Conservation (phyloP, 2,888 invertebrate genomes). For the Choristoneura rosaceana region DNA sequence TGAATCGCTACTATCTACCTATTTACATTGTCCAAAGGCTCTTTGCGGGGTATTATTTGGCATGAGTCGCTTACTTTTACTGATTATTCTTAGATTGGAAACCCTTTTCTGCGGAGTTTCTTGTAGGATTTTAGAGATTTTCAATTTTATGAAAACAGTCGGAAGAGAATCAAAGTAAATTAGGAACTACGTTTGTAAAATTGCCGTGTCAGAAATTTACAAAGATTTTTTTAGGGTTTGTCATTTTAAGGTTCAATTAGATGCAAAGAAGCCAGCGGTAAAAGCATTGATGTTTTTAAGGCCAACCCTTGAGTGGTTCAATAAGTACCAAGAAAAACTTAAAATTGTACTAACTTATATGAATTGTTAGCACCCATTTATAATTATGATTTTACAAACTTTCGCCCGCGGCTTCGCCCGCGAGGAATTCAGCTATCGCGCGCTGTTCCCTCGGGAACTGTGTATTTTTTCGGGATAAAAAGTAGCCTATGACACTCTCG, state of each 20-base stretch:
- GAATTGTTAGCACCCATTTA: no score
- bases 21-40: conserved; percentile 42
- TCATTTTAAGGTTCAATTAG: conserved; percentile 28
- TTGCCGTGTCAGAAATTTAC: background rate
- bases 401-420: no score
- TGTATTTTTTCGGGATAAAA: no score
- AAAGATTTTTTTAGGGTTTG: conserved; percentile 18
- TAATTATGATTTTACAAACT: no score
- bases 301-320: conserved; percentile 2
- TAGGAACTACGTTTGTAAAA: conserved; percentile 13
- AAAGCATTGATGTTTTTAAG: conserved; percentile 21
- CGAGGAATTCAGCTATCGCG: no score
- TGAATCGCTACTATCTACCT: conserved; percentile 45
- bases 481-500: no score
- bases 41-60: conserved; percentile 19
- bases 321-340: background rate
- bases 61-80: conserved; percentile 25
- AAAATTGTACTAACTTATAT: background rate
- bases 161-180: conserved; percentile 5
- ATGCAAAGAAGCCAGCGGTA: conserved; percentile 25
- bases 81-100: conserved; percentile 24
- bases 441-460: no score
- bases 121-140: conserved; percentile 16
- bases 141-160: conserved; percentile 14
- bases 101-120: background rate